Evolutionary conservation across 2,797 vertebrate species (phyloP).

Genomic region (Chelon auratus): DNA sequence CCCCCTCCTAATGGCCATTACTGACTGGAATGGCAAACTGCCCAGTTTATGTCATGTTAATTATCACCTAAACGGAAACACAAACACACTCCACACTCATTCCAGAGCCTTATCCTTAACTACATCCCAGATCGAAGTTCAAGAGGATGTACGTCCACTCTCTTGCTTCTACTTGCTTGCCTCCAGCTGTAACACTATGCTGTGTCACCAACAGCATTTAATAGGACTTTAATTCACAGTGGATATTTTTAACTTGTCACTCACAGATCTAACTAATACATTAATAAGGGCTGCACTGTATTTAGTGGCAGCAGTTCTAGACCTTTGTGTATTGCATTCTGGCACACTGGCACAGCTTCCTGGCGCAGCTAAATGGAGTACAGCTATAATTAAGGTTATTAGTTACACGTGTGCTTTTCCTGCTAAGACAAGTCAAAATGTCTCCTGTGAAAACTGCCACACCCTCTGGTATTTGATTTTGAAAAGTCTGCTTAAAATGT

Average conservation of each 20-base stretch:
- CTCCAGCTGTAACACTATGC: constrained; percentile 2
- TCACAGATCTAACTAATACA: constrained; percentile 6
- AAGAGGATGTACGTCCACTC: background rate
- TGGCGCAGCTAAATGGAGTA: constrained; percentile 27
- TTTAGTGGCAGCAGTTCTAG: background rate
- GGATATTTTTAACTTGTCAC: constrained; percentile 7
- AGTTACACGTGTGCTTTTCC: constrained; percentile 49
- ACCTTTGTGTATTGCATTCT: constrained; percentile 11
- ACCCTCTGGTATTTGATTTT: constrained; percentile 7
- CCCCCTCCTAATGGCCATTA: constrained; percentile 11
- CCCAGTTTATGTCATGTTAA: constrained; percentile 25
- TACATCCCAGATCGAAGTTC: constrained; percentile 17
- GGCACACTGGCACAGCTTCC: background rate
- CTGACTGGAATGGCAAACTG: constrained; percentile 15
- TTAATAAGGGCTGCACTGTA: background rate
- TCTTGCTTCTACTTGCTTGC: constrained; percentile 13
- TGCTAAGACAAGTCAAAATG: constrained; percentile 45
- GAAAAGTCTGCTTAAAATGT: constrained; percentile 3
- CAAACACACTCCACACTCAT: background rate
- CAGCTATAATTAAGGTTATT: constrained; percentile 31
- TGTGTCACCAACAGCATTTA: constrained; percentile 9
- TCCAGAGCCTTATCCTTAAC: constrained; percentile 6
- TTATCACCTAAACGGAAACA: constrained; percentile 35
- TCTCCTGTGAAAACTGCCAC: constrained; percentile 18
- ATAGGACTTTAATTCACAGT: background rate